These are phyloP conservation scores for Brachionichthys hirsutus DNA, from an alignment of 2,113 vertebrate species.

Conservation along the genomic window DNA sequence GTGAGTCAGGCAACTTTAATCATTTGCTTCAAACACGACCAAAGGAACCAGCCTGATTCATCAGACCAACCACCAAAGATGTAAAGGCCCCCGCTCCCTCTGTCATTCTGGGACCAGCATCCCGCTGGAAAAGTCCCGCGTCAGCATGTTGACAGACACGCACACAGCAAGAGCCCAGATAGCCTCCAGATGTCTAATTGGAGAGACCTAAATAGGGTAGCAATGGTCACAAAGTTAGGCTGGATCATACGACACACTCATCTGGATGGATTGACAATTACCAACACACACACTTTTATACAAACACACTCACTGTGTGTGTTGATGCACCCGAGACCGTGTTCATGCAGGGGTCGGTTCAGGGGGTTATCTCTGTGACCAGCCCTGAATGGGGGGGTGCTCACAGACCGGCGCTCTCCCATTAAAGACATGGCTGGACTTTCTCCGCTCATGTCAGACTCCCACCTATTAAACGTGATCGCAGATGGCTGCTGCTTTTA, in stretches of 20 bases:
- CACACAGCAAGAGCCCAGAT: conserved; percentile 34
- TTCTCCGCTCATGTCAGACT: conserved; percentile 35
- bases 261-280: conserved; percentile 18
- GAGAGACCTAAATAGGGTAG: conserved; percentile 62
- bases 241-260: conserved; percentile 49
- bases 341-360: conserved; percentile 10
- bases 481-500: conserved; percentile 12
- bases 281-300: background rate
- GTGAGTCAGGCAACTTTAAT: conserved; percentile 31
- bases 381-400: conserved; percentile 28
- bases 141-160: conserved; percentile 45
- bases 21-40: conserved; percentile 17
- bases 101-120: no score
- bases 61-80: conserved; percentile 2
- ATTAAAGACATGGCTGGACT: conserved; percentile 21
- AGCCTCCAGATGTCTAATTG: conserved; percentile 71
- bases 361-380: conserved; percentile 43
- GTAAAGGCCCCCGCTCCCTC: conserved; percentile 4
- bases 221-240: conserved; percentile 41
- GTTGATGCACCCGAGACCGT: background rate
- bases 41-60: conserved; percentile 43
- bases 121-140: conserved; percentile 6
- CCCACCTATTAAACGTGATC: conserved; percentile 32
- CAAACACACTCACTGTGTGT: background rate
- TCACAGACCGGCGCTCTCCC: conserved; percentile 28